Percentiles rank a stretch among this genome's conserved stretches.
These are phyloP conservation scores for Venustaconcha ellipsiformis DNA, from an alignment of 1,140 invertebrate species.

Conservation along the genomic window DNA sequence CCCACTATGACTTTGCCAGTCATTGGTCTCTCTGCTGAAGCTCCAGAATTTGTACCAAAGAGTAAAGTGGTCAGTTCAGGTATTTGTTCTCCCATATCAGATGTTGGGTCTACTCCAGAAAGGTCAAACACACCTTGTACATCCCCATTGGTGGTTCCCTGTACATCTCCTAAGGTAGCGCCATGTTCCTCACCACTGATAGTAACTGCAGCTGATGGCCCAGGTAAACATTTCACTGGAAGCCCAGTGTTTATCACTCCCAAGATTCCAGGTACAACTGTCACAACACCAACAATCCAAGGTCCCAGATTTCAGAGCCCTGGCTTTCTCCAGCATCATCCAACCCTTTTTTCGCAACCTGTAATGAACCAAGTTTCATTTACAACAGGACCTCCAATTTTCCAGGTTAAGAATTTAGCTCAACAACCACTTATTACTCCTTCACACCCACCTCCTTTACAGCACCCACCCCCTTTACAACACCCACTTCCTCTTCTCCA, in stretches of 20 bases:
- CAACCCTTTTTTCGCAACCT: background rate
- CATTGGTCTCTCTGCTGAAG: constrained; percentile 19
- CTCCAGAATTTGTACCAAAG: constrained; percentile 19
- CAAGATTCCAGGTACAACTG: background rate
- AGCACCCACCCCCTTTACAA: too few relatives aligned
- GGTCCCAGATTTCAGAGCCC: too few relatives aligned
- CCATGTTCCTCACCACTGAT: too few relatives aligned
- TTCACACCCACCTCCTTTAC: background rate
- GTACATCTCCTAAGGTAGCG: too few relatives aligned
- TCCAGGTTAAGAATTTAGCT: background rate
- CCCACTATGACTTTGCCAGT: constrained; percentile 18
- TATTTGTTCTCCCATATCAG: constrained; percentile 6
- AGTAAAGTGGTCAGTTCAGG: constrained; percentile 13
- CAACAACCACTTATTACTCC: too few relatives aligned
- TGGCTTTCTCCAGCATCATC: too few relatives aligned
- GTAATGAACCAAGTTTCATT: background rate
- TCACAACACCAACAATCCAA: too few relatives aligned
- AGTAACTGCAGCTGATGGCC: background rate
- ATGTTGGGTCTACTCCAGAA: too few relatives aligned
- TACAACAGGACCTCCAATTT: background rate
- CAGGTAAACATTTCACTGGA: constrained; percentile 10
- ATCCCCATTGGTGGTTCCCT: too few relatives aligned
- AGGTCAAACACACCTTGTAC: too few relatives aligned
- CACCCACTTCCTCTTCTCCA: too few relatives aligned
- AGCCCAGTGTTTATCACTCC: constrained; percentile 29